A percentile compares a stretch with the other conserved stretches of the same genome.
Conservation (phyloP, 2,797 vertebrate genomes). For the Schizopygopsis malacanthus region DNA sequence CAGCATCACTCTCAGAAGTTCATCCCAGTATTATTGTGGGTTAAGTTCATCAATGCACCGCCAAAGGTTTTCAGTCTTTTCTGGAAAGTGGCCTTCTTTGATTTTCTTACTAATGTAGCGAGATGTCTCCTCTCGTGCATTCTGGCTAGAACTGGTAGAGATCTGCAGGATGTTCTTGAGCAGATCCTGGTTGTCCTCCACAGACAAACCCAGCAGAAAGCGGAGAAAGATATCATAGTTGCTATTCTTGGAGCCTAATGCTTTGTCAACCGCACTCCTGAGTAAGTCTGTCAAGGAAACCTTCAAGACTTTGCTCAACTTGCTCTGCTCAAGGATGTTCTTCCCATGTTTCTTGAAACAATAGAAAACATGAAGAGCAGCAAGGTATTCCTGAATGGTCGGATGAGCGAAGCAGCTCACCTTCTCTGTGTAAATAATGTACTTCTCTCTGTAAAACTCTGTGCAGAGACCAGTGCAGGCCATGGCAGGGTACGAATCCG, state of each 20-base stretch:
- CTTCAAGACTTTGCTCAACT: constrained; percentile 58
- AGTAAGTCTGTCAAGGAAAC: constrained; percentile 61
- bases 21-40: not conserved
- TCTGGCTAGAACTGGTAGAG: constrained; percentile 36
- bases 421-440: constrained; percentile 65
- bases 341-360: constrained; percentile 65
- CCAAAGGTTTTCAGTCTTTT: constrained; percentile 64
- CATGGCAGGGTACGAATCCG: constrained; percentile 58
- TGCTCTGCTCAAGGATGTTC: constrained; percentile 66
- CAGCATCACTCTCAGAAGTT: constrained; percentile 63
- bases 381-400: constrained; percentile 79
- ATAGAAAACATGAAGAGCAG: constrained; percentile 75
- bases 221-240: constrained; percentile 74
- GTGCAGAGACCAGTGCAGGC: constrained; percentile 69
- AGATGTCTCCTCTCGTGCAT: constrained; percentile 52
- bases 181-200: constrained; percentile 66
- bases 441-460: constrained; percentile 62
- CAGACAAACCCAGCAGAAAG: constrained; percentile 76
- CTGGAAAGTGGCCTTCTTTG: constrained; percentile 56
- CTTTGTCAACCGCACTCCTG: constrained; percentile 70
- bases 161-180: constrained; percentile 61
- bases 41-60: constrained; percentile 73
- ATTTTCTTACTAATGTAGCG: constrained; percentile 70
- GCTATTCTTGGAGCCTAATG: constrained; percentile 61
- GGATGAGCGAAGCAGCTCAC: constrained; percentile 75